These are phyloP conservation scores for Galago senegalensis DNA, from an alignment of 2,797 vertebrate species.

Conservation along the genomic window DNA sequence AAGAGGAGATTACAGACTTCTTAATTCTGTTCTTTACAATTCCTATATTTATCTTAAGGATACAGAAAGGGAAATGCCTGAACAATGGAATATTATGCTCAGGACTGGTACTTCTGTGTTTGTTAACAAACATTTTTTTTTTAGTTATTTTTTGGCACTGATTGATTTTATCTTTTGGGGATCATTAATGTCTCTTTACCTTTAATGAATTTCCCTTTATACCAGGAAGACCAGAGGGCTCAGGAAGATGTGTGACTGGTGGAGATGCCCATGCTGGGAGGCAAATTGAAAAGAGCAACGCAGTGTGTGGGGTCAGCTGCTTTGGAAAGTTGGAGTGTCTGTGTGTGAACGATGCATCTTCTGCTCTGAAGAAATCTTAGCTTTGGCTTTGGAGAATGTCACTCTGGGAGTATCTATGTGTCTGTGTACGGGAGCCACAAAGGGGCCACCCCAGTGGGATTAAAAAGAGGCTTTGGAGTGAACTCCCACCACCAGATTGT, in stretches of 20 bases:
- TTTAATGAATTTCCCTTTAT: slow-evolving; percentile 1
- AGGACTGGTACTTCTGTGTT: background rate
- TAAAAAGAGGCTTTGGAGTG: background rate
- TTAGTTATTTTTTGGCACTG: background rate
- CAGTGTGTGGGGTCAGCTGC: background rate
- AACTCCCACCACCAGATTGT: background rate
- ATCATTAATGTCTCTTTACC: background rate
- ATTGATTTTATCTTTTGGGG: background rate
- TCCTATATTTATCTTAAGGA: background rate
- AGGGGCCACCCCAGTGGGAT: background rate
- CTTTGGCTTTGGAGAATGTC: background rate
- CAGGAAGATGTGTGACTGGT: background rate
- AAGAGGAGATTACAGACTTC: background rate
- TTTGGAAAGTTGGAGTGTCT: background rate
- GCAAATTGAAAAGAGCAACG: background rate
- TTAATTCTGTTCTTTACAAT: background rate
- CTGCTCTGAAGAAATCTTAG: background rate
- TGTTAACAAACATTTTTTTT: background rate
- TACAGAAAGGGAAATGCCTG: background rate
- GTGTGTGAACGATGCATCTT: background rate
- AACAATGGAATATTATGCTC: background rate
- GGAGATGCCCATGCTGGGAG: background rate
- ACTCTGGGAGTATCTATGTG: background rate
- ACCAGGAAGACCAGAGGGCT: background rate
- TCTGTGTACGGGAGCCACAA: background rate